Percentiles rank a stretch among this genome's conserved stretches.
Evolutionary conservation across 2,113 vertebrate species (phyloP).

Genomic region (Callocephalon fimbriatum): DNA sequence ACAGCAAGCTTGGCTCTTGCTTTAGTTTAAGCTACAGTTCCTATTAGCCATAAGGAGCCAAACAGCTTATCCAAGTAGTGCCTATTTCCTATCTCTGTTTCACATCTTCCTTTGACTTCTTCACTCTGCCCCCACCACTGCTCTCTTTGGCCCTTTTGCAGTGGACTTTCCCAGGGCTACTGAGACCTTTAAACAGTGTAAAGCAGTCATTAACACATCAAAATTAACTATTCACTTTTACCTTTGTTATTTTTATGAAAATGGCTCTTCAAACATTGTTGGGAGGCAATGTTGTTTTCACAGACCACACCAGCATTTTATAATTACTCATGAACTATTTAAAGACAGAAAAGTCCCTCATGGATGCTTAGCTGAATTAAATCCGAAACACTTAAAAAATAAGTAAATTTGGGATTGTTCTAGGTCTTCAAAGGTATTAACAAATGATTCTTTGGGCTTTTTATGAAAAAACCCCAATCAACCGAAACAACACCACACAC

Average conservation of each 20-base stretch:
- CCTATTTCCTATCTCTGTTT: not conserved
- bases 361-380: slow-evolving; percentile 6
- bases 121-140: not conserved
- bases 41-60: not conserved
- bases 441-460: not conserved
- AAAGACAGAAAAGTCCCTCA: not conserved
- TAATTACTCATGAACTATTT: not conserved
- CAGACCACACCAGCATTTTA: not conserved
- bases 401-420: not conserved
- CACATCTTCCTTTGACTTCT: not conserved
- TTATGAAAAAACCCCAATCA: not conserved
- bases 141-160: not conserved
- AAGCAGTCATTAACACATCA: not conserved
- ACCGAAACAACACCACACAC: not conserved
- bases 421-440: not conserved
- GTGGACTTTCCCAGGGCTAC: not conserved
- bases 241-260: not conserved
- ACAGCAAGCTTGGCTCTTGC: not conserved
- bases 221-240: not conserved
- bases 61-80: not conserved
- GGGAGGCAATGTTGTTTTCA: not conserved
- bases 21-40: not conserved
- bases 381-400: not conserved
- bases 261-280: not conserved
- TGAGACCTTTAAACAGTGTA: not conserved